Conservation (phyloP, 2,888 invertebrate species). For the Vanessa cardui region DNA sequence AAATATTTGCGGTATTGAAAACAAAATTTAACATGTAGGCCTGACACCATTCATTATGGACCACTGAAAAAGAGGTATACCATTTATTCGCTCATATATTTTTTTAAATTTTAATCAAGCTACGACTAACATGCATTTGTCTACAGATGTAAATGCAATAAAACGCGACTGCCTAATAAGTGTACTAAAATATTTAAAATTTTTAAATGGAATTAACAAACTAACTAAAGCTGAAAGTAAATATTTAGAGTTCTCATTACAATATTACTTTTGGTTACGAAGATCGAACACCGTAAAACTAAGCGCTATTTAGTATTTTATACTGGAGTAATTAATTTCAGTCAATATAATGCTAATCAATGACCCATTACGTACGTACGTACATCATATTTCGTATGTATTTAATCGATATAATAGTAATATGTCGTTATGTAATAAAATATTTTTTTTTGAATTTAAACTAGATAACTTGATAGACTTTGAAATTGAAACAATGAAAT, state of each 20-base stretch:
- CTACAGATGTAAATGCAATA: slow-evolving; percentile 35
- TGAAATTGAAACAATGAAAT: slow-evolving; percentile 60
- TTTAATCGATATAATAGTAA: slow-evolving; percentile 50
- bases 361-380: slow-evolving; percentile 42
- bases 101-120: slow-evolving; percentile 43
- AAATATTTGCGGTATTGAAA: slow-evolving; percentile 64
- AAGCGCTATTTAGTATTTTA: slow-evolving; percentile 36
- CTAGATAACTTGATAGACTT: slow-evolving; percentile 77
- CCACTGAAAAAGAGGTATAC: slow-evolving; percentile 80
- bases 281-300: slow-evolving; percentile 25
- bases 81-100: slow-evolving; percentile 64
- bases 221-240: slow-evolving; percentile 9
- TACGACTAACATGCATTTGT: slow-evolving; percentile 40
- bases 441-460: slow-evolving; percentile 62
- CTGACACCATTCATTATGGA: slow-evolving; percentile 71
- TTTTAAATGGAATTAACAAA: slow-evolving; percentile 17
- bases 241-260: background rate
- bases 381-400: slow-evolving; percentile 61
- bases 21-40: slow-evolving; percentile 71
- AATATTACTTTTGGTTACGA: slow-evolving; percentile 14
- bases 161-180: slow-evolving; percentile 33
- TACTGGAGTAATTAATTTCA: slow-evolving; percentile 52
- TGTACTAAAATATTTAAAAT: slow-evolving; percentile 26
- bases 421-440: slow-evolving; percentile 65
- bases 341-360: slow-evolving; percentile 67